Base-by-base conservation (phyloP, 2,888 invertebrate genomes). In the Sminthurinus aureus region DNA sequence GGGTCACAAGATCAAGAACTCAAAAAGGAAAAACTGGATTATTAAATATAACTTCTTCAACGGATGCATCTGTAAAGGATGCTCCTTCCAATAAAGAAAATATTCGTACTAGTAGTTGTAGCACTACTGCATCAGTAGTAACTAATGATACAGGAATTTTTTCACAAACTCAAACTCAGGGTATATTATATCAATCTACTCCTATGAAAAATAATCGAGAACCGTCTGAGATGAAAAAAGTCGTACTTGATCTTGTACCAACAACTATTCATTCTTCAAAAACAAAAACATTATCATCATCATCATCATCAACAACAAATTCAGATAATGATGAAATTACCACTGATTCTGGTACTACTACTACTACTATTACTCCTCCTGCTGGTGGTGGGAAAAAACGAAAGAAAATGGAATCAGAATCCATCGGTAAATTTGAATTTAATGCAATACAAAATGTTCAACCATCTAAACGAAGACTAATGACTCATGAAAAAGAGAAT, bases 1-100 rank as follows among this genome's bases (percentile, higher is more conserved):
- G 69, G 20, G 69, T 79, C 22, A 69, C 71, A 0, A 38, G 79
- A 51, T 26, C 79, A 15, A 50, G 51, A 51, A 15, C 69, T 69
- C n/a, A 66, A 24, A 22, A 71, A 26, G 11, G 24, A 13, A 13
- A 71, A 26, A 71, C 3, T 24, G 13, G 15, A 26, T 24, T 71
- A 9, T 58, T 11, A 2, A 51, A 51, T 58, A 11, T 58, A 18
- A 13, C 58, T 58, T 58, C 58, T 13, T 58, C 58, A 58, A 58
- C 58, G 2, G 58, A 58, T 58, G 58, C 18, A 18, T 15, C 15
- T 58, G 9, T 13, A 18, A 58, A 13, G 58, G 58, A 58, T 15
- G 13, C 9, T 58, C 58, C 15, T 58, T 58, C 2, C 58, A 13
- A 9, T 2, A 58, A 58, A 58, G 58, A 15, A n/a, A n/a, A n/a